A percentile compares a stretch with the other conserved stretches of the same genome.
These are phyloP conservation scores for Drosophila mayri DNA, from an alignment of 1,140 invertebrate species.

Conservation along the genomic window DNA sequence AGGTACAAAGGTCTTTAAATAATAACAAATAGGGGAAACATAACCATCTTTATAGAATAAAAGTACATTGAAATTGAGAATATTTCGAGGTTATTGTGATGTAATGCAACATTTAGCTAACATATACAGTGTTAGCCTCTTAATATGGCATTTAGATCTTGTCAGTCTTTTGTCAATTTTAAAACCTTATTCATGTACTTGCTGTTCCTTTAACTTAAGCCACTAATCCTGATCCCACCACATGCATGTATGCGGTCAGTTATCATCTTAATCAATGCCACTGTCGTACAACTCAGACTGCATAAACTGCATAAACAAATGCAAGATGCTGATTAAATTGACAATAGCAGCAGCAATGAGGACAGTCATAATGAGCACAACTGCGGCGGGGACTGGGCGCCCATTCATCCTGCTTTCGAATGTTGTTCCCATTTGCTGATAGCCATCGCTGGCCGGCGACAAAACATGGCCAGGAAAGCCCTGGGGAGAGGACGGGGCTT, in stretches of 20 bases:
- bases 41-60: no score
- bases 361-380: constrained; percentile 38
- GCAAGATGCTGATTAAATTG: constrained; percentile 68
- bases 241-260: constrained; percentile 1
- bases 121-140: neutral
- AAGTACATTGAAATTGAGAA: neutral
- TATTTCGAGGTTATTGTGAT: neutral
- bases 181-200: neutral
- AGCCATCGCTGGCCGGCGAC: constrained; percentile 62
- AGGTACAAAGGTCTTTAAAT: no score
- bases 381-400: constrained; percentile 16
- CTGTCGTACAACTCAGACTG: constrained; percentile 1
- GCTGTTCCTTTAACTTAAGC: neutral
- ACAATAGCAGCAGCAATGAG: constrained; percentile 36
- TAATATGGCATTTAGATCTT: neutral
- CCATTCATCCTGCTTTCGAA: constrained; percentile 18
- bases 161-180: neutral
- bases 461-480: constrained; percentile 52
- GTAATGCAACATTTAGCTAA: no score
- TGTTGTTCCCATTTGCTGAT: constrained; percentile 68
- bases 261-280: constrained; percentile 25
- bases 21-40: no score
- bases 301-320: constrained; percentile 68
- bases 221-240: constrained; percentile 2
- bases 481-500: neutral